Percentiles rank a stretch among this genome's conserved stretches.
Conservation (phyloP, 2,113 vertebrate genomes). For the Mesoclemmys tuberculata region DNA sequence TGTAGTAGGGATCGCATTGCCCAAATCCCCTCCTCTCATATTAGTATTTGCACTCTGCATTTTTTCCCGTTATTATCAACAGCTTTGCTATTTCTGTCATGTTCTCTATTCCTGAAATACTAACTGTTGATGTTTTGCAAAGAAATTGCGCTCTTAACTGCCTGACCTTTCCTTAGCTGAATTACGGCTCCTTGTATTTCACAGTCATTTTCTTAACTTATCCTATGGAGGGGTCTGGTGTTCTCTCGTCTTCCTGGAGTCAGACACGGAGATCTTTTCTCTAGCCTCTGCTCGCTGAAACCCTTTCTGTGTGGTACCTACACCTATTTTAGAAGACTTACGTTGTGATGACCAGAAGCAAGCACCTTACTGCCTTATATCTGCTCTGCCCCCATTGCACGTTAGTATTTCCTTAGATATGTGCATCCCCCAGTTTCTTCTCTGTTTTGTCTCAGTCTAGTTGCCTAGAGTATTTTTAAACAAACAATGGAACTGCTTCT, state of each 20-base stretch:
- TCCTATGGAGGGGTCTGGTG: not conserved
- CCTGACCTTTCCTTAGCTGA: not conserved
- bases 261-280: not conserved
- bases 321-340: not conserved
- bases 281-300: not conserved
- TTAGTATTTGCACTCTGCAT: not conserved
- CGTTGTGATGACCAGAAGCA: not conserved
- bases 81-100: not conserved
- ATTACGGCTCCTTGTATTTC: rapidly evolving
- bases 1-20: not conserved
- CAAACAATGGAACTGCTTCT: rapidly evolving
- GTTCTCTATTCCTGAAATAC: not conserved
- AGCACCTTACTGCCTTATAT: not conserved
- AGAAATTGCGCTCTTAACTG: not conserved
- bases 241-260: not conserved
- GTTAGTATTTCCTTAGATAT: not conserved
- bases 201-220: not conserved
- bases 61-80: not conserved
- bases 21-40: not conserved
- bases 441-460: not conserved
- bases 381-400: not conserved
- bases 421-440: not conserved
- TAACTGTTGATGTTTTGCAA: rapidly evolving
- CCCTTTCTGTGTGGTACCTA: not conserved
- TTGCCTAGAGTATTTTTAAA: not conserved